These are phyloP conservation scores for Galendromus occidentalis DNA, from an alignment of 1,140 invertebrate species.

Conservation along the genomic window DNA sequence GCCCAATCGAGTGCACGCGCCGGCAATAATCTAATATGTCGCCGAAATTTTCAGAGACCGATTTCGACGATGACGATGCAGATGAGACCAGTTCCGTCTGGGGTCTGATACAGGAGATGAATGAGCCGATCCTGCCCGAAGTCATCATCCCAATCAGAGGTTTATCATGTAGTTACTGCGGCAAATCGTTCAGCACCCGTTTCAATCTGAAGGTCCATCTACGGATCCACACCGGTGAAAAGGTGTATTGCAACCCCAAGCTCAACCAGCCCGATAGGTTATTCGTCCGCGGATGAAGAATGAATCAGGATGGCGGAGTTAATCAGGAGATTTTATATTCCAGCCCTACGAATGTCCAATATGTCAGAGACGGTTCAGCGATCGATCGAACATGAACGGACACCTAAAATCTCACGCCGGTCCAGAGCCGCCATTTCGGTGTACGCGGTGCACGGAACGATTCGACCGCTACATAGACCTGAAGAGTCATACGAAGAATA, in stretches of 20 bases:
- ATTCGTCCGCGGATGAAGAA: background rate
- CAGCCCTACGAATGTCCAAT: slow-evolving; percentile 7
- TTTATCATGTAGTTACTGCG: slow-evolving; percentile 9
- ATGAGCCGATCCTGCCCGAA: slow-evolving; percentile 6
- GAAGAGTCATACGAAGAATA: slow-evolving; percentile 3
- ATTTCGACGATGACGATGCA: too few relatives aligned
- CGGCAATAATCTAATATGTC: too few relatives aligned
- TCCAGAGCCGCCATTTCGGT: background rate
- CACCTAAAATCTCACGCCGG: background rate
- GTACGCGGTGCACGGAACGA: background rate
- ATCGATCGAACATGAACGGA: slow-evolving; percentile 8
- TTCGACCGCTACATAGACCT: background rate
- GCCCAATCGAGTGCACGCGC: too few relatives aligned
- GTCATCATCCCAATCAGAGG: background rate
- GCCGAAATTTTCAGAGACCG: too few relatives aligned
- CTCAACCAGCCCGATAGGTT: background rate
- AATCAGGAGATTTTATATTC: background rate
- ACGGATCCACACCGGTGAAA: slow-evolving; percentile 25
- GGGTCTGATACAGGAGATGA: slow-evolving; percentile 4
- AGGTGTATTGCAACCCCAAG: background rate
- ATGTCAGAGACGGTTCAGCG: background rate
- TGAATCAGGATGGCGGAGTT: too few relatives aligned
- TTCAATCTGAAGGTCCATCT: slow-evolving; percentile 15
- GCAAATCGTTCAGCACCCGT: slow-evolving; percentile 10
- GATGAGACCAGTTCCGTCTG: background rate